Conservation (phyloP, 2,797 vertebrate species). For the Nyctibius grandis region DNA sequence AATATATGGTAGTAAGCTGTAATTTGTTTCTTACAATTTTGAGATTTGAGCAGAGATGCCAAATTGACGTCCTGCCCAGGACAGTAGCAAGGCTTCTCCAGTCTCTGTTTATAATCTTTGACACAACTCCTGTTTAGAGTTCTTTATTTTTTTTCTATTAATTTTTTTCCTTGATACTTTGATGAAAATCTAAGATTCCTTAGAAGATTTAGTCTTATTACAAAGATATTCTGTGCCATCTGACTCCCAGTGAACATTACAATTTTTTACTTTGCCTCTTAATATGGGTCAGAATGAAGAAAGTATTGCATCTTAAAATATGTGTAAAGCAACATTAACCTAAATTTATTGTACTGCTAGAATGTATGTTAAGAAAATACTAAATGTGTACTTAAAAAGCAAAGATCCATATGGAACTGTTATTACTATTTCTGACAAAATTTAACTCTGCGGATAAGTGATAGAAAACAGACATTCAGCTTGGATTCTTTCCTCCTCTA, state of each 20-base stretch:
- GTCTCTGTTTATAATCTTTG: background rate
- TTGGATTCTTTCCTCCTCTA: background rate
- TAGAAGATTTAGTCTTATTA: background rate
- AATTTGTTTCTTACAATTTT: background rate
- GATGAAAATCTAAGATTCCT: background rate
- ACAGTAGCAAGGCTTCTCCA: background rate
- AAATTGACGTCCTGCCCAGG: background rate
- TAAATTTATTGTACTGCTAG: background rate
- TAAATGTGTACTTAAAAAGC: background rate
- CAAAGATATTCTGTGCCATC: background rate
- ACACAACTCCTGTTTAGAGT: background rate
- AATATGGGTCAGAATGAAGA: background rate
- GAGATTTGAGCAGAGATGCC: background rate
- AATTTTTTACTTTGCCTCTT: background rate
- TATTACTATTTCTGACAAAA: background rate
- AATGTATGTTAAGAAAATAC: fast-evolving
- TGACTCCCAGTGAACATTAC: fast-evolving
- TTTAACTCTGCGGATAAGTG: background rate
- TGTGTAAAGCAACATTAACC: background rate
- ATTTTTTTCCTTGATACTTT: background rate
- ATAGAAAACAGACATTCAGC: background rate
- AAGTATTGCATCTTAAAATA: background rate
- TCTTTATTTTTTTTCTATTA: background rate
- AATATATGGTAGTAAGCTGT: background rate
- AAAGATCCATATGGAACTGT: background rate